Evolutionary conservation across 2,888 invertebrate genomes (phyloP).

Genomic region (Caenorhabditis imperialis): DNA sequence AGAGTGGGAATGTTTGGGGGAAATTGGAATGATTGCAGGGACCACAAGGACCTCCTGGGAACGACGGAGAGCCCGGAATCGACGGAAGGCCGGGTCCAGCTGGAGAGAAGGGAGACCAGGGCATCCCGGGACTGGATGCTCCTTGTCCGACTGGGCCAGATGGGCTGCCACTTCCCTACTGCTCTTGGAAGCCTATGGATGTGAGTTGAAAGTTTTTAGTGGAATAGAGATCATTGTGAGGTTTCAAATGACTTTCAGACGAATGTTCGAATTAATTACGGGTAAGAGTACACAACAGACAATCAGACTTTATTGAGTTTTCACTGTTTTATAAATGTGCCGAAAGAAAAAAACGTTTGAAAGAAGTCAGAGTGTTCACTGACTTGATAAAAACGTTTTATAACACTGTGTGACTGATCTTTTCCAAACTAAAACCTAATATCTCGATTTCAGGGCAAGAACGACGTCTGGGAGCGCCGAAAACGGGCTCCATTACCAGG

Average conservation of each 20-base stretch:
- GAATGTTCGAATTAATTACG: slow-evolving; percentile 69
- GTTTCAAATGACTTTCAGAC: slow-evolving; percentile 53
- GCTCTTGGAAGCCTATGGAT: slow-evolving; percentile 80
- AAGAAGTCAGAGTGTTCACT: slow-evolving; percentile 52
- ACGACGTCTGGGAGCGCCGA: slow-evolving; percentile 62
- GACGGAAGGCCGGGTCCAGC: slow-evolving; percentile 66
- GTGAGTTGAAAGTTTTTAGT: slow-evolving; percentile 54
- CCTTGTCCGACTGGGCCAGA: slow-evolving; percentile 97
- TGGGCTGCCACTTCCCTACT: slow-evolving; percentile 94
- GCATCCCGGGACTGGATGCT: slow-evolving; percentile 96
- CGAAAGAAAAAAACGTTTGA: slow-evolving; percentile 36
- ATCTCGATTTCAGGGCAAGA: slow-evolving; percentile 56
- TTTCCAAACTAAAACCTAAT: neutral
- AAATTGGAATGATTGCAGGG: slow-evolving; percentile 52
- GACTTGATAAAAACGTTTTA: slow-evolving; percentile 52
- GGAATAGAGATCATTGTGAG: neutral
- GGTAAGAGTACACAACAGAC: slow-evolving; percentile 54
- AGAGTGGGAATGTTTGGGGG: neutral
- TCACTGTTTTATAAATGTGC: slow-evolving; percentile 3
- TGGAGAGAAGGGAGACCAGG: slow-evolving; percentile 79
- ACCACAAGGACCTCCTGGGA: slow-evolving; percentile 67
- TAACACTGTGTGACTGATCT: slow-evolving; percentile 6
- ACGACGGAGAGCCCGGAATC: slow-evolving; percentile 65
- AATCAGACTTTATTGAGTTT: neutral
- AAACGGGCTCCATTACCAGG: slow-evolving; percentile 57